Percentiles rank a stretch among this genome's conserved stretches.
These are phyloP conservation scores for Spodoptera litura DNA, from an alignment of 1,140 invertebrate genomes.

Conservation along the genomic window DNA sequence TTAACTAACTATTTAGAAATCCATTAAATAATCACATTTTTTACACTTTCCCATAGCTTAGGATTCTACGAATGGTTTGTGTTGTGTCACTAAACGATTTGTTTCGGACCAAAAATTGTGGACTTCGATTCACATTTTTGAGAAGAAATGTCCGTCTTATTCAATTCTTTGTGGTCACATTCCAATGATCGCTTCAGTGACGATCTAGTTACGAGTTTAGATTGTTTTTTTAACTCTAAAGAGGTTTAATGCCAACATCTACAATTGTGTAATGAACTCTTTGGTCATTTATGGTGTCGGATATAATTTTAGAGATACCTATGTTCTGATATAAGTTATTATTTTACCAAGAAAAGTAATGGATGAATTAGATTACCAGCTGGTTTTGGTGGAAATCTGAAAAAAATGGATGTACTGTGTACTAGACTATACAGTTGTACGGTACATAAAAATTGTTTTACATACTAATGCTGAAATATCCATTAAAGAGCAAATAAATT, in stretches of 20 bases:
- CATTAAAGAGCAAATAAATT: slow-evolving; percentile 29
- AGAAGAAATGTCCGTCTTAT: slow-evolving; percentile 66
- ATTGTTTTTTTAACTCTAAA: slow-evolving; percentile 62
- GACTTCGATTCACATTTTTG: slow-evolving; percentile 65
- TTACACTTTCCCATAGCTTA: slow-evolving; percentile 73
- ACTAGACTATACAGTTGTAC: too few species aligned
- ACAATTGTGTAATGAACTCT: background rate
- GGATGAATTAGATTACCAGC: too few species aligned
- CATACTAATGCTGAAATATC: background rate
- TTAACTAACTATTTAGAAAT: slow-evolving; percentile 40
- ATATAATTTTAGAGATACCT: too few species aligned
- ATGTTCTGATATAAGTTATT: too few species aligned
- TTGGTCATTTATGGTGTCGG: too few species aligned
- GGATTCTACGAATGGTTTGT: slow-evolving; percentile 65
- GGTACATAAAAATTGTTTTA: too few species aligned
- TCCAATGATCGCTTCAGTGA: slow-evolving; percentile 64
- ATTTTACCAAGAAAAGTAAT: too few species aligned
- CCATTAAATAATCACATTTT: slow-evolving; percentile 61
- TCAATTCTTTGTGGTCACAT: slow-evolving; percentile 69
- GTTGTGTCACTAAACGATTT: slow-evolving; percentile 76
- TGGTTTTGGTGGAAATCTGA: too few species aligned
- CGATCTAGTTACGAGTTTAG: slow-evolving; percentile 55
- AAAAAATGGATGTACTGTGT: too few species aligned
- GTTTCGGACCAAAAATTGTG: slow-evolving; percentile 66
- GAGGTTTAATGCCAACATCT: slow-evolving; percentile 15